phyloP scores from a whole-genome alignment of 1,140 invertebrate species.

The Caerostris extrusa region DNA sequence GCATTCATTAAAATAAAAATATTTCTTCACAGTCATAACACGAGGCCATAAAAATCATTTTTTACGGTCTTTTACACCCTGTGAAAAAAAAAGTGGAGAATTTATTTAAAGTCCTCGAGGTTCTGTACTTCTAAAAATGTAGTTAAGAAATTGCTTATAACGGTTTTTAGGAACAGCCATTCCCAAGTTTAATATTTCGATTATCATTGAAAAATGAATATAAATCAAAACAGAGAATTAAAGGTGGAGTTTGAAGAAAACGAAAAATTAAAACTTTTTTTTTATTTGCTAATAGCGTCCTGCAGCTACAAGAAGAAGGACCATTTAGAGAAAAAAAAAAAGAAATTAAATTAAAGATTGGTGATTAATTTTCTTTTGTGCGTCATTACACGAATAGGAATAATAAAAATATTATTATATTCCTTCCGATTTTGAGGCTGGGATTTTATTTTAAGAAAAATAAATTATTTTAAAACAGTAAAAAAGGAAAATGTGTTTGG shows the following conservation, averaged over 20 bases:
- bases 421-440: too few relatives aligned
- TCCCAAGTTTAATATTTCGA: background rate
- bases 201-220: background rate
- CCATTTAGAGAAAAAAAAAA: background rate
- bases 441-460: too few relatives aligned
- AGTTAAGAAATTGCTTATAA: constrained; percentile 12
- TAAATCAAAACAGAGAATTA: constrained; percentile 12
- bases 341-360: background rate
- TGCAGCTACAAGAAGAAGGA: background rate
- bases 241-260: background rate
- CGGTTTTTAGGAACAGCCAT: background rate
- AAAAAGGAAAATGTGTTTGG: too few relatives aligned
- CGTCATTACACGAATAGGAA: background rate
- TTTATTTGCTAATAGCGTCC: background rate
- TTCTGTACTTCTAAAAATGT: background rate
- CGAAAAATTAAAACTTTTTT: background rate
- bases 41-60: background rate
- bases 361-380: background rate
- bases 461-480: too few relatives aligned
- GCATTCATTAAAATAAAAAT: background rate
- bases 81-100: background rate
- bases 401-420: background rate
- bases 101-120: background rate
- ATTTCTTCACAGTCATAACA: background rate
- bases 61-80: background rate